Evolutionary conservation across 2,797 vertebrate species (phyloP).

Genomic region (Aselliscus stoliczkanus): DNA sequence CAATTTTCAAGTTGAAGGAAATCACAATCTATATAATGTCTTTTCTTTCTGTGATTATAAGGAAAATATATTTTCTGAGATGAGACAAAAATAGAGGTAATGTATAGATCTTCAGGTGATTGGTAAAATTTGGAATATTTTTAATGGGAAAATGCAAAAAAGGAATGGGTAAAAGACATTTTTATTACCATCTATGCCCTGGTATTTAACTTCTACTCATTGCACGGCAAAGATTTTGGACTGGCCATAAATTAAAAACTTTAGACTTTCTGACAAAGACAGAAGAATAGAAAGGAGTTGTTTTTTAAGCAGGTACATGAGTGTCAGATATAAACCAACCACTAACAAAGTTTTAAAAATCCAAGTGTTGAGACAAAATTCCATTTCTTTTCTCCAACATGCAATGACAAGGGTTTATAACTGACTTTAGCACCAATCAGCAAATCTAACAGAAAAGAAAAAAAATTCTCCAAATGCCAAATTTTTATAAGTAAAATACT

Average conservation of each 20-base stretch:
- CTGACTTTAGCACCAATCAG: neutral
- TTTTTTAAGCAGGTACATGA: constrained; percentile 15
- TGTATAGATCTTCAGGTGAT: neutral
- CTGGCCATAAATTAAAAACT: constrained; percentile 16
- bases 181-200: constrained; percentile 42
- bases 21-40: constrained; percentile 18
- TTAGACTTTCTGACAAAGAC: constrained; percentile 43
- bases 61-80: constrained; percentile 33
- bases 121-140: constrained; percentile 15
- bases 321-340: neutral
- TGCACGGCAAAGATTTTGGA: constrained; percentile 6
- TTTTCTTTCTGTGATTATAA: neutral
- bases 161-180: neutral
- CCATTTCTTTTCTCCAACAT: constrained; percentile 4
- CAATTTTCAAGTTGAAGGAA: constrained; percentile 36
- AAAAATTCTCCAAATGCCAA: constrained; percentile 54
- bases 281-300: constrained; percentile 59
- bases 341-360: neutral
- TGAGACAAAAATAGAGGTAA: neutral
- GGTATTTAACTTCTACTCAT: constrained; percentile 28
- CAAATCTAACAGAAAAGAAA: constrained; percentile 36
- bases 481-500: constrained; percentile 49
- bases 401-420: neutral
- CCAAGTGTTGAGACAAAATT: neutral
- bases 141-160: neutral